These are phyloP conservation scores for Antechinus flavipes DNA, from an alignment of 2,113 vertebrate genomes.

Conservation along the genomic window DNA sequence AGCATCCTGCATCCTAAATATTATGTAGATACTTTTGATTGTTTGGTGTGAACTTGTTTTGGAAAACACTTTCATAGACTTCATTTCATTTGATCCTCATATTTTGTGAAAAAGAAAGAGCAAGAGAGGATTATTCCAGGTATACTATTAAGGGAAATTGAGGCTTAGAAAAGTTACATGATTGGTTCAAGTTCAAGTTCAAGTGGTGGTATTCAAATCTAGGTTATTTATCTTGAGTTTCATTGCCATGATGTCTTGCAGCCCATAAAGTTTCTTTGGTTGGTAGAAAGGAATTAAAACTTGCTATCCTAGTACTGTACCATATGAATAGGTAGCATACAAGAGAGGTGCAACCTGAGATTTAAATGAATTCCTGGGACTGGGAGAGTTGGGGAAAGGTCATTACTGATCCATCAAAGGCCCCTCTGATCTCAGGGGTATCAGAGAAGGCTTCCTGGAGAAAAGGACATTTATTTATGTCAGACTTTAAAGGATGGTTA, in stretches of 20 bases:
- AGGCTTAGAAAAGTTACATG: not conserved
- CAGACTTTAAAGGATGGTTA: not conserved
- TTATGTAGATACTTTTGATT: not conserved
- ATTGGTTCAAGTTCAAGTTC: not conserved
- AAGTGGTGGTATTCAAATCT: not conserved
- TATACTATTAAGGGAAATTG: not conserved
- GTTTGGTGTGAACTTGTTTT: not conserved
- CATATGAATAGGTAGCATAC: not conserved
- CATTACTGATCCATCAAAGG: not conserved
- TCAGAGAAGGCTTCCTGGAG: not conserved
- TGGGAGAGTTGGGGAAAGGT: not conserved
- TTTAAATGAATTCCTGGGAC: not conserved
- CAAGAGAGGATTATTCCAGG: not conserved
- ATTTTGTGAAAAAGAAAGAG: not conserved
- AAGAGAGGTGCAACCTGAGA: not conserved
- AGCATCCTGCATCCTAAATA: not conserved
- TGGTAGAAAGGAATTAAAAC: not conserved
- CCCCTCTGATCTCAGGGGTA: not conserved
- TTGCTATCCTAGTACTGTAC: not conserved
- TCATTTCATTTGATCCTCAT: not conserved
- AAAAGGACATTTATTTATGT: not conserved
- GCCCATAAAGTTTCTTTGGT: not conserved
- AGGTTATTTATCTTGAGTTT: not conserved
- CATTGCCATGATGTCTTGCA: not conserved
- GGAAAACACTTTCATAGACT: not conserved